Evolutionary conservation across 2,113 vertebrate species (phyloP).

Genomic region (Bubo scandiacus): DNA sequence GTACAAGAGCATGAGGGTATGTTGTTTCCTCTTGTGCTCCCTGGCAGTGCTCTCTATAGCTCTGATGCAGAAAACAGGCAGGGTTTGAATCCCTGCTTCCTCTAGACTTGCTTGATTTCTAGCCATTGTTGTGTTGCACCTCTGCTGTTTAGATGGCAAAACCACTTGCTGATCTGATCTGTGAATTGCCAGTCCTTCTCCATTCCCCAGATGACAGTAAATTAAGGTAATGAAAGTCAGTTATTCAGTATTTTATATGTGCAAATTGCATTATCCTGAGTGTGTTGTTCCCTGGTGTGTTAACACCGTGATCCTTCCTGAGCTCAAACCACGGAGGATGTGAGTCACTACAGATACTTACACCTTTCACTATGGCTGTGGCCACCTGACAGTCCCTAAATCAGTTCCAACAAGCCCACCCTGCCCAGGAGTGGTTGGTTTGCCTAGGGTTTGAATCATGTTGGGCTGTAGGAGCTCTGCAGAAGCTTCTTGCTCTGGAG

Average conservation of each 20-base stretch:
- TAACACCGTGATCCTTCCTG: neutral
- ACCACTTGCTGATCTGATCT: neutral
- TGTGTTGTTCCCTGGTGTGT: accelerated
- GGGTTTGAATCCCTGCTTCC: neutral
- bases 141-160: neutral
- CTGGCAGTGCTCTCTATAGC: neutral
- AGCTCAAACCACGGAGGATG: neutral
- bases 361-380: neutral
- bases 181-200: neutral
- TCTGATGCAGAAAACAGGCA: neutral
- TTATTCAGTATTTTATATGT: neutral
- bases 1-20: neutral
- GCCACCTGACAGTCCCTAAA: neutral
- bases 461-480: neutral
- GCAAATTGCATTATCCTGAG: neutral
- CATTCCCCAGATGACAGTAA: neutral
- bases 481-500: neutral
- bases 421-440: neutral
- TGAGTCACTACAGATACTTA: neutral
- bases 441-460: accelerated
- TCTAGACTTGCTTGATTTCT: neutral
- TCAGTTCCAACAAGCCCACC: neutral
- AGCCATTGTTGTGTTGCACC: neutral
- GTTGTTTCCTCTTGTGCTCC: neutral
- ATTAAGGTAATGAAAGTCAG: neutral